Base-by-base conservation (phyloP, 2,113 vertebrate genomes). In the Pandion haliaetus region DNA sequence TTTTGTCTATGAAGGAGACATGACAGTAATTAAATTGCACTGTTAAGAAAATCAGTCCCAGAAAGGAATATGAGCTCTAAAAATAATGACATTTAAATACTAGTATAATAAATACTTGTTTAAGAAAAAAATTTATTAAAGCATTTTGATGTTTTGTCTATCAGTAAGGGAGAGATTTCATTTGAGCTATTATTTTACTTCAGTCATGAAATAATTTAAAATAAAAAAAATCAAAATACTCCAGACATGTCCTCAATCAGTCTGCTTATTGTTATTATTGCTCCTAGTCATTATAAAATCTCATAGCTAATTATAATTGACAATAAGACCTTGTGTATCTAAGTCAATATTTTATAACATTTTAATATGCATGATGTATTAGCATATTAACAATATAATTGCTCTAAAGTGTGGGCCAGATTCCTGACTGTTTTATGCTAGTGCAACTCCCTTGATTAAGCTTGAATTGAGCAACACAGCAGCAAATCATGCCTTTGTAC, bases 331-430 rank as follows among this genome's bases (percentile, higher is more conserved):
- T 80, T 90, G 67, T 63, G 54, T 90, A 84, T 52, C 47, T 90
- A 62, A 94, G 80, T 95, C 91, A 97, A 96, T 96, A 93, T 96
- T 94, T 96, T 77, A 85, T 88, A 88, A 90, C 52, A 34, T 92
- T 88, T 59, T 95, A 95, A 91, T 95, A 94, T 94, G 59, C 47
- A 87, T 77, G 70, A 65, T 61, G 11, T n/a, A 82, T 89, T 77
- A 93, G 36, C 17, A 40, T 94, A 72, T 94, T 87, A 95, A 89
- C 38, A 79, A 85, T 94, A 91, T 84, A 82, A 92, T 88, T 94
- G 58, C 66, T 97, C 32, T 65, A 8, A 25, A 69, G 40, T 79
- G 36, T 55, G 72, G 86, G 82, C 62, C 88, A 67, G 65, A 84
- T 79, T 94, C 61, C 86, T 92, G 77, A 19, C 80, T 95, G 32